Percentiles rank a stretch among this genome's conserved stretches.
phyloP scores from a whole-genome alignment of 2,888 invertebrate species.

The Polymixis lichenea region DNA sequence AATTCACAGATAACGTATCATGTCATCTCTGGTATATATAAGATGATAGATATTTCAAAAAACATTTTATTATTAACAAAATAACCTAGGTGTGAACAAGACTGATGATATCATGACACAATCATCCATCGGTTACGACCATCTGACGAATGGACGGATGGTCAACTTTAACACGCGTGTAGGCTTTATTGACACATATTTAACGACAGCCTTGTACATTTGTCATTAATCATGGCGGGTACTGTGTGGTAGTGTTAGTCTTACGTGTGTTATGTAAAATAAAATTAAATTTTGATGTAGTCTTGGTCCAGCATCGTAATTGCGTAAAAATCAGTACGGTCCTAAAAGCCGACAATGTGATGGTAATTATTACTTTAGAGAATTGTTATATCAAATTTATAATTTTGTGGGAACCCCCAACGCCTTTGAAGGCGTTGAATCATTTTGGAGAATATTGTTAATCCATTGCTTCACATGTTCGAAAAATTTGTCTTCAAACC shows the following conservation, averaged over 20 bases:
- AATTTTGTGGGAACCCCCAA: too few relatives aligned
- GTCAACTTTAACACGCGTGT: conserved; percentile 43
- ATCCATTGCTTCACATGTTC: too few relatives aligned
- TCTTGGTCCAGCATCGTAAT: too few relatives aligned
- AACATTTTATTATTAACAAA: not conserved
- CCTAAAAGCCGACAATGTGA: too few relatives aligned
- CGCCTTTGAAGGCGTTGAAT: too few relatives aligned
- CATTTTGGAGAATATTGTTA: too few relatives aligned
- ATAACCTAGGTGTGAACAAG: conserved; percentile 38
- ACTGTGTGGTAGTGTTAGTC: conserved; percentile 18
- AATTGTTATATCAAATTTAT: too few relatives aligned
- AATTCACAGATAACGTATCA: conserved; percentile 1
- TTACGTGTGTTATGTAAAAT: conserved; percentile 37
- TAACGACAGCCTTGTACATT: conserved; percentile 45
- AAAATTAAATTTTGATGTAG: not conserved
- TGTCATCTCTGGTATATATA: not conserved
- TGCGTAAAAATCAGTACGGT: too few relatives aligned
- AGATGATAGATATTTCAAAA: conserved; percentile 7
- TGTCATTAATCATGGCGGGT: conserved; percentile 39
- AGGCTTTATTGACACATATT: conserved; percentile 55
- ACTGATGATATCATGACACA: conserved; percentile 59
- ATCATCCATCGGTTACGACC: conserved; percentile 25
- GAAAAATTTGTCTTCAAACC: too few relatives aligned
- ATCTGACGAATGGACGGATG: conserved; percentile 17
- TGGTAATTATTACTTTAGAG: too few relatives aligned